Base-by-base conservation (phyloP, 2,797 vertebrate species). In the Pseudochromis fuscus region DNA sequence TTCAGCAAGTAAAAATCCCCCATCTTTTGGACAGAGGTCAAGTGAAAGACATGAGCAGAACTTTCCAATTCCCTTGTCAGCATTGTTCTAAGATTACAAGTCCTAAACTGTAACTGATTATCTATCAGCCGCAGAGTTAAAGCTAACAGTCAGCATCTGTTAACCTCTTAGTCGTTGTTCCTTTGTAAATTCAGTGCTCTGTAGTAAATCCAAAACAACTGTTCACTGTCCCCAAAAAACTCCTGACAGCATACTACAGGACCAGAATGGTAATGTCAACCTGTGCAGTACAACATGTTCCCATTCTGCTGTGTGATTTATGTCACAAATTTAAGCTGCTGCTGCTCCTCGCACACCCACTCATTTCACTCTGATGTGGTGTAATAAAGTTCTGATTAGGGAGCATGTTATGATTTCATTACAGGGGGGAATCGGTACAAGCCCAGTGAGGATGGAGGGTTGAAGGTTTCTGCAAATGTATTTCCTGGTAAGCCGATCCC, bases 361-460 rank as follows among this genome's bases (percentile, higher is more conserved):
- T 80, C 70, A 42, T 76, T 78, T 72, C 16, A 2, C 49, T 38
- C 73, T 66, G 76, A 72, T 70, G 66, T 50, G 38, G 60, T 63
- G 70, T 85, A 87, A 82, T 88, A 86, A 85, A 89, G 79, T 75
- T 77, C 64, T 77, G 87, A 91, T 83, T 77, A 77, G 44, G 40
- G 78, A 66, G 40, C 55, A 63, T 73, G 74, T 82, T 83, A 82
- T 77, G 77, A 85, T 84, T 89, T 91, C 65, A 90, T 90, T 88
- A 90, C 46, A 63, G 65, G 42, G 65, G 42, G 44, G 78, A 66
- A 67, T 81, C 72, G 79, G 49, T 52, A 57, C 19, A 64, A 67
- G 63, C 48, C 37, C 48, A 28, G 67, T 35, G 33, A 79, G 50
- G 53, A 67, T 52, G 72, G 57, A 67, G 67, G n/a, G 53, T 50